These are phyloP conservation scores for Collichthys lucidus DNA, from an alignment of 2,113 vertebrate genomes.

Conservation along the genomic window DNA sequence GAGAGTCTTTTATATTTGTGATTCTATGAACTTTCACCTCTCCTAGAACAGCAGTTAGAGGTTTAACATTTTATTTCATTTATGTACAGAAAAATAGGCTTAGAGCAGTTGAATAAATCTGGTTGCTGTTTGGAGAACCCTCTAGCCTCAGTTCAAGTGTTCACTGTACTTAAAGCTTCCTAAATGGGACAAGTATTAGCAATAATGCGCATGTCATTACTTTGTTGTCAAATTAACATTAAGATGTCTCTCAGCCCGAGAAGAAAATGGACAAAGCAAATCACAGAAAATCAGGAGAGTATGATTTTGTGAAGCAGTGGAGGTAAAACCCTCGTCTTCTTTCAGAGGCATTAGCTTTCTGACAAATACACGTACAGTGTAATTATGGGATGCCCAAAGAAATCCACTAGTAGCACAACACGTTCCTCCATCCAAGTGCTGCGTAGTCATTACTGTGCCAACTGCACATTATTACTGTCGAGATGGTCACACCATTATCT, in stretches of 20 bases:
- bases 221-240: too few species aligned
- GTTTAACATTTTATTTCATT: too few species aligned
- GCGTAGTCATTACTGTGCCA: background rate
- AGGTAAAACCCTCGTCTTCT: too few species aligned
- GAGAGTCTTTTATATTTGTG: too few species aligned
- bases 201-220: background rate
- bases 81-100: too few species aligned
- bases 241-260: too few species aligned
- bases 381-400: background rate
- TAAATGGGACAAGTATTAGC: background rate
- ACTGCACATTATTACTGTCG: background rate
- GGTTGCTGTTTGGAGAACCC: background rate
- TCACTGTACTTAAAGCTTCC: background rate
- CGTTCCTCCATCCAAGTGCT: background rate
- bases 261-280: too few species aligned
- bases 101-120: background rate
- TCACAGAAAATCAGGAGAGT: too few species aligned
- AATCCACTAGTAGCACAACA: background rate
- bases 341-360: background rate
- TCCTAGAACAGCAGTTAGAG: too few species aligned
- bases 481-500: slow-evolving; percentile 7
- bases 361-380: background rate
- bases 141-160: background rate
- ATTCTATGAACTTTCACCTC: too few species aligned
- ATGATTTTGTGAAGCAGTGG: too few species aligned